Percentiles rank a stretch among this genome's conserved stretches.
phyloP scores from a whole-genome alignment of 2,113 vertebrate species.

The Tor tambroides region DNA sequence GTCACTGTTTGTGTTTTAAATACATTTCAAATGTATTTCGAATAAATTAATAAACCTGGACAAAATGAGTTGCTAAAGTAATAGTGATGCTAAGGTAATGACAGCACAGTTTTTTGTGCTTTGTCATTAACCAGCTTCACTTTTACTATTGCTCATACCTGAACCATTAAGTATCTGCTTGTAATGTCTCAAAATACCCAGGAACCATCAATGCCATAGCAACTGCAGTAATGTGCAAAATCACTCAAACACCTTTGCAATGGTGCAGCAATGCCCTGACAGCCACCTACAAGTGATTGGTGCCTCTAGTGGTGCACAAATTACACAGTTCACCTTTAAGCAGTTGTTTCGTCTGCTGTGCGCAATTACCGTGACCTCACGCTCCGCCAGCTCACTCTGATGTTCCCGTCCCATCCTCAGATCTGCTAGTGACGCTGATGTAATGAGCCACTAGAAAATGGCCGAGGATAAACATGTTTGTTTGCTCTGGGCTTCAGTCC shows the following conservation, averaged over 20 bases:
- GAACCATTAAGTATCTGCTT: not conserved
- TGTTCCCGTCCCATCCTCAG: conserved; percentile 49
- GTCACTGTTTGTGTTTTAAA: too few species aligned
- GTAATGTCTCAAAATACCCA: not conserved
- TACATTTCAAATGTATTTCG: too few species aligned
- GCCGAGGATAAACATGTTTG: conserved; percentile 58
- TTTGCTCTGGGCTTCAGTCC: conserved; percentile 36
- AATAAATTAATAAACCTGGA: too few species aligned
- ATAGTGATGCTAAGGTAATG: too few species aligned
- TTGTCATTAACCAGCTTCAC: too few species aligned
- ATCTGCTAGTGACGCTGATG: conserved; percentile 54
- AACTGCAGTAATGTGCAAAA: not conserved
- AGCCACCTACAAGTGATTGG: not conserved
- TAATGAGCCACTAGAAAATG: conserved; percentile 63
- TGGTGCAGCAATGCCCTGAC: not conserved
- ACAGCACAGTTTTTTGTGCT: too few species aligned
- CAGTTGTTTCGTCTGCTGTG: not conserved
- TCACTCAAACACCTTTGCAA: not conserved
- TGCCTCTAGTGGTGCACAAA: not conserved
- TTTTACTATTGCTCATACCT: too few species aligned
- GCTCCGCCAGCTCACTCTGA: conserved; percentile 58
- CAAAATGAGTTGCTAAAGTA: too few species aligned
- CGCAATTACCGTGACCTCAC: conserved; percentile 50
- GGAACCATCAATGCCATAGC: not conserved
- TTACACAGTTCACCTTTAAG: conserved; percentile 3